A percentile compares a stretch with the other conserved stretches of the same genome.
These are phyloP conservation scores for Platichthys stellatus DNA, from an alignment of 2,113 vertebrate species.

Conservation along the genomic window DNA sequence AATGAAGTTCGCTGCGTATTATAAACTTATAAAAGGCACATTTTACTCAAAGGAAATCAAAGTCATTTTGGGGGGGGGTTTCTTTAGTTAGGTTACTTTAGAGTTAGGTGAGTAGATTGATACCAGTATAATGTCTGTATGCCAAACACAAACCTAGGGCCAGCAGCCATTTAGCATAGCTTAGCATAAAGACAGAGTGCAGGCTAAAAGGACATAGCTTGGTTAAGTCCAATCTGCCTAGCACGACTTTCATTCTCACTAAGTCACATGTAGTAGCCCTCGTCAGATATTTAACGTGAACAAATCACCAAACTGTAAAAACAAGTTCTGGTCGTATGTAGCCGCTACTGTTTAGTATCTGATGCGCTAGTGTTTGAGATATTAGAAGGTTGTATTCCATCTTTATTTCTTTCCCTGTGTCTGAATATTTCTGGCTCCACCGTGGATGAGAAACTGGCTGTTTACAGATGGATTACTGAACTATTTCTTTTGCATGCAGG, in stretches of 20 bases:
- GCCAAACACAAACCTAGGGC: neutral
- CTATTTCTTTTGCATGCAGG: constrained; percentile 6
- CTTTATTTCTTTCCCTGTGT: constrained; percentile 1
- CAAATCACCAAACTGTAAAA: too few relatives aligned
- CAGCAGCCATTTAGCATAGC: neutral
- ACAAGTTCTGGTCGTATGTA: neutral
- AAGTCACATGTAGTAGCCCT: too few relatives aligned
- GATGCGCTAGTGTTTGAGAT: neutral
- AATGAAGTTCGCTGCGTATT: too few relatives aligned
- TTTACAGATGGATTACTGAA: constrained; percentile 27
- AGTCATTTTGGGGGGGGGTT: too few relatives aligned
- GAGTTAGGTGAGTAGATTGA: too few relatives aligned
- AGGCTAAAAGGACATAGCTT: neutral
- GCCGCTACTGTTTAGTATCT: neutral
- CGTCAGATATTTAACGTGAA: too few relatives aligned
- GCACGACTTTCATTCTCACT: too few relatives aligned
- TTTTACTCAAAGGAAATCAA: too few relatives aligned
- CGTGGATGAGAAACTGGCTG: neutral
- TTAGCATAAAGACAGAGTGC: neutral
- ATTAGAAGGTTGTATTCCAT: neutral
- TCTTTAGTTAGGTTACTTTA: too few relatives aligned
- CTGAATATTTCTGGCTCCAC: too few relatives aligned
- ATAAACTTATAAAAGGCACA: too few relatives aligned
- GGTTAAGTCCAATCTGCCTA: neutral
- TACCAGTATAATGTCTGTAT: neutral